Evolutionary conservation across 2,113 vertebrate genomes (phyloP), one percentile per base, ranked within the genome.

Genomic region (Hyperopisus bebe): DNA sequence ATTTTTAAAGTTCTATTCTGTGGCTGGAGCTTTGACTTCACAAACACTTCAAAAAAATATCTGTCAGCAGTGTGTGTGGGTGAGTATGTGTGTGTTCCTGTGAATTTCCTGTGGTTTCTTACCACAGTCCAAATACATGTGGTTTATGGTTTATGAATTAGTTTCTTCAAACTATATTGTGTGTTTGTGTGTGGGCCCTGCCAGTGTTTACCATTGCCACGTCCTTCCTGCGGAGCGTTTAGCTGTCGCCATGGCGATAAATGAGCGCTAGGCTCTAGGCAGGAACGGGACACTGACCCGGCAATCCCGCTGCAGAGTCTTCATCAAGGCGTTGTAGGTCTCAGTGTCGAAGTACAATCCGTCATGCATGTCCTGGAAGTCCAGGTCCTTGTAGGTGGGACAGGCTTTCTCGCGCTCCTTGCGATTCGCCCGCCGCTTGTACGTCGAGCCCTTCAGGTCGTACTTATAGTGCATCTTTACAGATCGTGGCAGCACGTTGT

Each of bases 221-320:
- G 83, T 48, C 83, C 3, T 39, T 87, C 15, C 50, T 53, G 48
- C 2, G 17, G 50, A 35, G 27, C 3, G 15, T 17, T 87, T 87
- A 31, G 19, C 13, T 6, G 74, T 5, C 0, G 3, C 7, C 27
- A 27, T 0, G 7, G 13, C 5, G 47, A 86, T 17, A 51, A 50
- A 27, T 5, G 11, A 86, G 47, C 24, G 2, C 21, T 15, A 10
- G 15, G 19, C 19, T 0, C 24, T 7, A 10, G 85, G 31, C 1
- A 9, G 5, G 11, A 15, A 17, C 1, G 31, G 2, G 15, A 1
- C 9, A 92, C 96, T 96, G 94, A 97, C 97, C 91, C 95, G 95
- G 88, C 97, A 97, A 90, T 97, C 97, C 74, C 96, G 94, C 89
- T 97, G 96, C 88, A 97, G 94, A n/a, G 96, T 97, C 93, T 97